Conservation (phyloP, 2,113 vertebrate species). For the Brachyhypopomus occidentalis region DNA sequence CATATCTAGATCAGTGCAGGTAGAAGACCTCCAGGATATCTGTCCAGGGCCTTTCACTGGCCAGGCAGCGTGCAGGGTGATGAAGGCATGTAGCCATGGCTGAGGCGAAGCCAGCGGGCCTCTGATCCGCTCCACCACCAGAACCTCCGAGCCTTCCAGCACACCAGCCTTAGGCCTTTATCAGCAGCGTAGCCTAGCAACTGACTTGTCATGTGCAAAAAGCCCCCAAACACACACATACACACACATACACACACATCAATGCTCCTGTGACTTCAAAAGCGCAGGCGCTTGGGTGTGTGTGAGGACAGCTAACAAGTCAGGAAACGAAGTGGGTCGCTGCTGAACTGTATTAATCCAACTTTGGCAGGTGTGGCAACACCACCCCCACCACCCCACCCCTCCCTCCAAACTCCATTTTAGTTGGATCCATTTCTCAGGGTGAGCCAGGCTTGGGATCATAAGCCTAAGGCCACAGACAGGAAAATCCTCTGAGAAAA, state of each 20-base stretch:
- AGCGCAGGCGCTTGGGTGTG: conserved; percentile 21
- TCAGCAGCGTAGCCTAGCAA: conserved; percentile 48
- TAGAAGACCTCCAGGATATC: not conserved
- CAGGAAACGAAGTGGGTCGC: conserved; percentile 32
- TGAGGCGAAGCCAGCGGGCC: conserved; percentile 4
- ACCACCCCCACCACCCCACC: no score
- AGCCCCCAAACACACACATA: not conserved
- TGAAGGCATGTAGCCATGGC: not conserved
- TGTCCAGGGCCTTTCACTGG: not conserved
- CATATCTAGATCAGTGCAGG: not conserved
- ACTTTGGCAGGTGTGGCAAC: not conserved
- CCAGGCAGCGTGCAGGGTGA: not conserved
- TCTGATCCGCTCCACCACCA: not conserved
- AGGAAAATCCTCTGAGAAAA: no score
- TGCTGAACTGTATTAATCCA: conserved; percentile 8
- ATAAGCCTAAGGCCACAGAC: not conserved
- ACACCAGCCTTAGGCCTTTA: conserved; percentile 4
- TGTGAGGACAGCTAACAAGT: conserved; percentile 14
- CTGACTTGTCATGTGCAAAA: conserved; percentile 36
- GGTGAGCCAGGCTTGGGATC: not conserved
- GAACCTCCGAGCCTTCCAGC: not conserved
- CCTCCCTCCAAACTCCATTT: no score
- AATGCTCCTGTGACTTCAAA: conserved; percentile 21
- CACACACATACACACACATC: not conserved
- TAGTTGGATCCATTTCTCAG: not conserved